phyloP scores from a whole-genome alignment of 2,888 invertebrate genomes.

The Caenorhabditis sulstoni region DNA sequence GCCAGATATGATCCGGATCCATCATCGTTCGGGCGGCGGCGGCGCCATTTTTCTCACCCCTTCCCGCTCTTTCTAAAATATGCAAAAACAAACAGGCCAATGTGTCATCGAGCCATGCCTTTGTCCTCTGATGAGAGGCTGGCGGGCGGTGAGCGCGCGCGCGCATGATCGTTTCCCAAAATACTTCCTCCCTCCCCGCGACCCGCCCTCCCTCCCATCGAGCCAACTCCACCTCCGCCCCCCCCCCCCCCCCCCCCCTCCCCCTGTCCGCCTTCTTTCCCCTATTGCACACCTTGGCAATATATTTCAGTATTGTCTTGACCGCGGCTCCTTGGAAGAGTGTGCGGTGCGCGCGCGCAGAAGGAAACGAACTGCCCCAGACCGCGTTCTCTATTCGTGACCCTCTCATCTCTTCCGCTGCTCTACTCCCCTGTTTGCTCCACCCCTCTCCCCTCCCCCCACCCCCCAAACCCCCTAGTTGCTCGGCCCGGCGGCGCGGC shows the following conservation, averaged over 20 bases:
- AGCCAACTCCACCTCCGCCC: constrained; percentile 15
- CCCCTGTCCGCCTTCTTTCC: background rate
- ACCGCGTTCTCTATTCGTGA: constrained; percentile 50
- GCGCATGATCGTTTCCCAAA: constrained; percentile 52
- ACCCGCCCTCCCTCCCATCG: constrained; percentile 15
- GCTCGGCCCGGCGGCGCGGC: constrained; percentile 43
- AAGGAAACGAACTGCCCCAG: constrained; percentile 40
- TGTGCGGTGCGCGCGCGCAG: constrained; percentile 28
- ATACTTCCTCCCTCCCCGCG: constrained; percentile 43
- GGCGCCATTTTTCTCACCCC: constrained; percentile 26
- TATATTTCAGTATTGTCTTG: constrained; percentile 47
- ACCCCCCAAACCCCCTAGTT: no score
- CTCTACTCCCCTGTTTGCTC: constrained; percentile 41
- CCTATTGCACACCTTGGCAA: constrained; percentile 46
- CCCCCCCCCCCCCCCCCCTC: constrained; percentile 15
- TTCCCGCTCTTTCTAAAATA: constrained; percentile 35
- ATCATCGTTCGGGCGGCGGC: constrained; percentile 14
- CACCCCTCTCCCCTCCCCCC: constrained; percentile 43
- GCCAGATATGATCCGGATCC: constrained; percentile 41
- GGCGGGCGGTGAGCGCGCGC: background rate
- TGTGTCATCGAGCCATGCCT: constrained; percentile 57
- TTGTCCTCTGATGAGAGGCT: constrained; percentile 46
- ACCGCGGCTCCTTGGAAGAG: constrained; percentile 16
- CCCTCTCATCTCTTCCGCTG: constrained; percentile 55
- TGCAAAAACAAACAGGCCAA: constrained; percentile 56